Evolutionary conservation across 2,113 vertebrate genomes (phyloP), one percentile per base, ranked within the genome.

Genomic region (Cyprinodon tularosa): DNA sequence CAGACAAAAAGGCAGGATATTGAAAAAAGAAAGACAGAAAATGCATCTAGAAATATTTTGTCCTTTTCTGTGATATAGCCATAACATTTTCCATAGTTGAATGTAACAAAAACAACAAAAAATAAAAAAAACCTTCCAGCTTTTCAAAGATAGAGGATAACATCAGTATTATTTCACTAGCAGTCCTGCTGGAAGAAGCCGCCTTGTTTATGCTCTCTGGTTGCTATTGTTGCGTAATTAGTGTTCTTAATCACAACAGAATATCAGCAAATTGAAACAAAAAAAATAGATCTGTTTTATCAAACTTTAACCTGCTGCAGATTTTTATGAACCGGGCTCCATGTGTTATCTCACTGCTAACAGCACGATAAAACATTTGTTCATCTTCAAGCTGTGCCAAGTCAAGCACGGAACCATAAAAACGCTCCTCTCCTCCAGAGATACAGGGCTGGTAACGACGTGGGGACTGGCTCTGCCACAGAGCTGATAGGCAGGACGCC

Each of bases 401-500:
- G 67, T 66, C 68, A 80, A 62, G 73, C 66, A 67, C 50, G 36
- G 47, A 36, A 13, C 44, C 11, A 67, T 40, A 20, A 78, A 74
- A 75, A 45, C 29, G 71, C 48, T 50, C 50, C 61, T 62, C 77
- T 81, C 84, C 81, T 84, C 80, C 38, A 72, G 79, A 71, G 75
- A 82, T 80, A 76, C 0, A 8, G 77, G 80, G 68, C 62, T 82
- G 82, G 79, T 71, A 75, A 90, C 82, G 83, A 64, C 53, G 67
- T 72, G 62, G 64, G 62, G 77, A 10, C 59, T 70, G 84, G 72
- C 62, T 82, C 79, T 80, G 72, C 70, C 22, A 29, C 76, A 62
- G 61, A 83, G 77, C 82, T 78, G 90, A 92, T 85, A 89, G 87
- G 86, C 82, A 45, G 62, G 70, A 82, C 12, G 76, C 85, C 86